Base-by-base conservation (phyloP, 2,113 vertebrate species). In the Trichechus manatus region DNA sequence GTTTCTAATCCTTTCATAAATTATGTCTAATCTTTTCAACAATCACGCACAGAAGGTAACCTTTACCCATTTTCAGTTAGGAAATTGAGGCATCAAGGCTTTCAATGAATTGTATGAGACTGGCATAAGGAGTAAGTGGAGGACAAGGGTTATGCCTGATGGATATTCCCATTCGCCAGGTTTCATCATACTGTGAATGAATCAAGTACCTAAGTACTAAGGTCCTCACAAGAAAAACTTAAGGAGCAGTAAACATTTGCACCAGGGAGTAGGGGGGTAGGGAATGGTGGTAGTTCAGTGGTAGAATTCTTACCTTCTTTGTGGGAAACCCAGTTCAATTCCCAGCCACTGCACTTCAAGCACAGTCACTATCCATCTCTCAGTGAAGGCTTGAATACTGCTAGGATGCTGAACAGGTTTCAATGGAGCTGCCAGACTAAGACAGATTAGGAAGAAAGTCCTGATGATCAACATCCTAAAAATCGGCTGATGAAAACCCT, bases 61-160 rank as follows among this genome's bases (percentile, higher is more conserved):
- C 59, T 44, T 70, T 63, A 59, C 33, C 78, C 66, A n/a, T 53
- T 91, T 92, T 33, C 23, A 77, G 42, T 36, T 96, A 66, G 91
- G 44, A 92, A 89, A 56, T 10, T 42, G 53, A 75, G 22, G 7
- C 36, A 85, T 87, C 23, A 36, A 14, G 22, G 79, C 61, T 85
- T 89, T 56, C 50, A 53, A 3, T 88, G 42, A 80, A 80, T n/a
- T 72, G 33, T 81, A 66, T 63, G n/a, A 68, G 59, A 25, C 29
- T 25, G 5, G 42, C 20, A 17, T 17, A 61, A 88, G 39, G 29
- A 86, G 3, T 31, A 87, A 50, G 22, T 23, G 22, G 25, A 63
- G 14, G 23, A 66, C 31, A 5, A 13, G 47, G 25, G 29, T 79
- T 79, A 9, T 79, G 29, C 31, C 77, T 6, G 9, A 33, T 50